These are phyloP conservation scores for Palaemon carinicauda DNA, from an alignment of 1,140 invertebrate species.

Conservation along the genomic window DNA sequence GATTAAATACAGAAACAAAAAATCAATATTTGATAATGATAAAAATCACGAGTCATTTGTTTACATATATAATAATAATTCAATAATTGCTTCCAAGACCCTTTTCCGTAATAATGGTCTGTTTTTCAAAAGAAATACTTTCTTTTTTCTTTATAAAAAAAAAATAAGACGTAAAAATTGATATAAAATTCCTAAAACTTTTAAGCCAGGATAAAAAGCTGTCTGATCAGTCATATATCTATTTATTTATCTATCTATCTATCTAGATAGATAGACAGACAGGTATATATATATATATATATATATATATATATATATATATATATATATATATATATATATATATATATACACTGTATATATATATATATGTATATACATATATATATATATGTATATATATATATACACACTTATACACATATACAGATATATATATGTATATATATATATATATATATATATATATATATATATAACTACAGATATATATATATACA, in stretches of 20 bases:
- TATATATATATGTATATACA: background rate
- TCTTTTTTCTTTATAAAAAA: too few species aligned
- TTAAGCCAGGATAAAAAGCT: too few species aligned
- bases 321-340: background rate
- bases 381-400: background rate
- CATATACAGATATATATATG: background rate
- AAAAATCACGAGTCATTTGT: too few species aligned
- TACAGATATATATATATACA: background rate
- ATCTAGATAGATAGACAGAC: background rate
- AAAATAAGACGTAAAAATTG: too few species aligned
- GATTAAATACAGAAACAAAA: too few species aligned
- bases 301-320: constrained; percentile 2
- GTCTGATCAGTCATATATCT: too few species aligned
- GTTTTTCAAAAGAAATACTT: too few species aligned
- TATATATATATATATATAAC: background rate
- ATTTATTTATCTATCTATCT: background rate
- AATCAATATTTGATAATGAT: too few species aligned
- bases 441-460: background rate
- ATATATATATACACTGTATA: background rate
- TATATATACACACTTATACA: background rate
- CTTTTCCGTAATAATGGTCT: too few species aligned
- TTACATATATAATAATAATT: too few species aligned
- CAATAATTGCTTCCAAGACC: too few species aligned
- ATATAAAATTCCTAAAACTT: too few species aligned
- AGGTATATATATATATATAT: background rate